phyloP scores from a whole-genome alignment of 2,113 vertebrate genomes.

The Oenanthe melanoleuca region DNA sequence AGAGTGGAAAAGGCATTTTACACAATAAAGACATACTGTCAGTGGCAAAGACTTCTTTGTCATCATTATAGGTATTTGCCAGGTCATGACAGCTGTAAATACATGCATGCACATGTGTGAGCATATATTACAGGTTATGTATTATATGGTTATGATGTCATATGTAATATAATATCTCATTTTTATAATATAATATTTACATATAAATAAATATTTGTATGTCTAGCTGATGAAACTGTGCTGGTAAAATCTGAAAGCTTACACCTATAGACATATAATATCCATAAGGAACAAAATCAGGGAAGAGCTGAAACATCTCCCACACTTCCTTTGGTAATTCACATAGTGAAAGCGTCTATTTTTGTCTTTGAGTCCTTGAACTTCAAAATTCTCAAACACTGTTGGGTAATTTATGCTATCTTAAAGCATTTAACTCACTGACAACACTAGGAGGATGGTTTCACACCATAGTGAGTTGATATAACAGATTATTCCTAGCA shows the following conservation, averaged over 20 bases:
- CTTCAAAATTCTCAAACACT: not conserved
- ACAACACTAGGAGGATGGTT: not conserved
- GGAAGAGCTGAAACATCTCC: not conserved
- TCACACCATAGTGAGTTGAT: not conserved
- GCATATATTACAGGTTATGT: not conserved
- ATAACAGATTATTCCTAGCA: not conserved
- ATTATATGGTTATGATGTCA: not conserved
- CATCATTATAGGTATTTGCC: not conserved
- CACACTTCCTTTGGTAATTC: not conserved
- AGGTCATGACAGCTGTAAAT: not conserved
- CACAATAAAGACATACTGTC: not conserved
- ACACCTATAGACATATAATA: not conserved
- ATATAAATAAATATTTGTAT: not conserved
- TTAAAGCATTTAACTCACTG: not conserved
- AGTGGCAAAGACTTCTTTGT: not conserved
- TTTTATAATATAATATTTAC: not conserved
- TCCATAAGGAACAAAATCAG: not conserved
- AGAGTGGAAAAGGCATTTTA: not conserved
- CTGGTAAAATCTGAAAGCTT: not conserved
- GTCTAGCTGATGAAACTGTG: not conserved
- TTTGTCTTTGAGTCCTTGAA: not conserved
- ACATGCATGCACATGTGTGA: not conserved
- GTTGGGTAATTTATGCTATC: not conserved
- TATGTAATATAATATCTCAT: not conserved
- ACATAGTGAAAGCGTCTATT: not conserved